phyloP scores from a whole-genome alignment of 2,113 vertebrate genomes.

The Rhadina sibilatrix region DNA sequence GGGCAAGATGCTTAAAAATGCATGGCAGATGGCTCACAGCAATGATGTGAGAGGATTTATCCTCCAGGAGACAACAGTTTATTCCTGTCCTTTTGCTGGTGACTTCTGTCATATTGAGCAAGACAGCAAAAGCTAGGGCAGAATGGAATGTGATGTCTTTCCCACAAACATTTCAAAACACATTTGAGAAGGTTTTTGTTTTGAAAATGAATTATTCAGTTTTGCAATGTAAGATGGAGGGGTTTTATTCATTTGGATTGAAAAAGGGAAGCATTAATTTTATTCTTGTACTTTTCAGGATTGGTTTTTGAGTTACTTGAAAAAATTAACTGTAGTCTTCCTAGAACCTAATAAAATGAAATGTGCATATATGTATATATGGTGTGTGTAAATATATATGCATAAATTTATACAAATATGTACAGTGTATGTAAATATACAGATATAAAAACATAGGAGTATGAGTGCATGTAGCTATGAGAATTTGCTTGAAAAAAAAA shows the following conservation, averaged over 20 bases:
- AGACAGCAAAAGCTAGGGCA: constrained; percentile 8
- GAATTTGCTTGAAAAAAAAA: background rate
- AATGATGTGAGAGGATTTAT: background rate
- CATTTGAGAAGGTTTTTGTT: background rate
- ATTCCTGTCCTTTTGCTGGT: background rate
- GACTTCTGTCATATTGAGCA: background rate
- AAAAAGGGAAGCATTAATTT: background rate
- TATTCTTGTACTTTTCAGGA: background rate
- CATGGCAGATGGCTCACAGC: background rate
- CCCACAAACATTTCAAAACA: background rate
- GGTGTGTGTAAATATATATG: background rate
- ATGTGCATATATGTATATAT: background rate
- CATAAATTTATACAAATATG: background rate
- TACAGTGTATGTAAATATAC: background rate
- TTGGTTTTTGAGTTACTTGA: background rate
- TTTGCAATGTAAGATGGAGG: background rate
- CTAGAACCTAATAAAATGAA: background rate
- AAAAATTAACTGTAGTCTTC: background rate
- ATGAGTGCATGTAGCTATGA: background rate
- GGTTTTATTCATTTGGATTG: background rate
- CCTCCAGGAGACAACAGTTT: background rate
- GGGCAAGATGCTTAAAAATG: background rate
- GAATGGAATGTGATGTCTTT: background rate
- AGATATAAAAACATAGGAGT: background rate
- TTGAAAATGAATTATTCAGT: constrained; percentile 11